Percentiles rank a stretch among this genome's conserved stretches.
Conservation (phyloP, 2,113 vertebrate genomes). For the Rhadina sibilatrix region DNA sequence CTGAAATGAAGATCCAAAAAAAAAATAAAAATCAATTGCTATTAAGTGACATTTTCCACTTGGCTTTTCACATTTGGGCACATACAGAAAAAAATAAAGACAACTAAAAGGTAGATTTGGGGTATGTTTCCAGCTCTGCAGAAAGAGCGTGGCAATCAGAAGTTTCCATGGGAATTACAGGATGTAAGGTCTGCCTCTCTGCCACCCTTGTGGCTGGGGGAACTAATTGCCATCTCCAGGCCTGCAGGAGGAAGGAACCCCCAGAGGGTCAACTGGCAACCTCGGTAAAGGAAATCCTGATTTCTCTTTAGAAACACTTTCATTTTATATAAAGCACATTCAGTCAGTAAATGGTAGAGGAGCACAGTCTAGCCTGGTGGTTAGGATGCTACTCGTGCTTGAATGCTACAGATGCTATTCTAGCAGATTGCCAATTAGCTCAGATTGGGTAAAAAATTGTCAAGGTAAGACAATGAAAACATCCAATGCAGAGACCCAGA, state of each 20-base stretch:
- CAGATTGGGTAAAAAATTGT: not conserved
- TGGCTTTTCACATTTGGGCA: not conserved
- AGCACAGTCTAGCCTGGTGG: not conserved
- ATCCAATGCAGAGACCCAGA: not conserved
- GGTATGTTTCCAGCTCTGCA: not conserved
- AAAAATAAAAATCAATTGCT: not conserved
- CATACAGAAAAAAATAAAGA: not conserved
- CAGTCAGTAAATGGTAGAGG: not conserved
- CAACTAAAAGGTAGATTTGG: not conserved
- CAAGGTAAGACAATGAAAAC: not conserved
- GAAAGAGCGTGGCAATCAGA: not conserved
- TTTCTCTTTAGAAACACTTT: not conserved
- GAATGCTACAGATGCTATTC: not conserved
- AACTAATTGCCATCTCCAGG: not conserved
- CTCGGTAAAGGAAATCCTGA: not conserved
- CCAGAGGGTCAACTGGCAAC: not conserved
- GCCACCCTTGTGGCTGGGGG: fast-evolving
- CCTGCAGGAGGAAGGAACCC: not conserved
- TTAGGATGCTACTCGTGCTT: not conserved
- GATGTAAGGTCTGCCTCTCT: not conserved
- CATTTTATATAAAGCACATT: not conserved
- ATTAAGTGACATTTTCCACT: not conserved
- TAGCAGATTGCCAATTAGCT: not conserved
- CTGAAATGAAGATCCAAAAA: not conserved
- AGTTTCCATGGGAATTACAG: not conserved